phyloP scores from a whole-genome alignment of 2,797 vertebrate species.

The Arremon brunneinucha region DNA sequence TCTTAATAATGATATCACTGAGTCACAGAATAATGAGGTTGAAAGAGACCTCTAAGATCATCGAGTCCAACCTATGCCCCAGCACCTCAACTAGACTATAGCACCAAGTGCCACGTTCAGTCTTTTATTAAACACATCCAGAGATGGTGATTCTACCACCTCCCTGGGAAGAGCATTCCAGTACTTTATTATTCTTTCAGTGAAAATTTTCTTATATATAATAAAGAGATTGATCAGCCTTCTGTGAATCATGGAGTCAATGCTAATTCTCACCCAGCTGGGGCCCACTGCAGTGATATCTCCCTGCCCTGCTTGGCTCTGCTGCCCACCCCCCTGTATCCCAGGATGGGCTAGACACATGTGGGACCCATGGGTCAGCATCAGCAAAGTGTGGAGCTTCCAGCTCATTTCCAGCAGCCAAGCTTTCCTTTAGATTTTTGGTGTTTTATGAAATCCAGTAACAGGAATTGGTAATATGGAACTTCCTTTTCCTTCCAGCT shows the following conservation, averaged over 20 bases:
- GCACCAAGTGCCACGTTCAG: too few relatives aligned
- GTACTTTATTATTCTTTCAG: too few relatives aligned
- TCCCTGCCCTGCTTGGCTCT: too few relatives aligned
- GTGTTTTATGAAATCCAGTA: not conserved
- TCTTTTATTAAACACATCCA: too few relatives aligned
- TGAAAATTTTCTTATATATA: not conserved
- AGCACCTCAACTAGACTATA: too few relatives aligned
- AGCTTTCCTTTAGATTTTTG: not conserved
- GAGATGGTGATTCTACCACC: too few relatives aligned
- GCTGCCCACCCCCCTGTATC: not conserved
- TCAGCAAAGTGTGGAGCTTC: not conserved
- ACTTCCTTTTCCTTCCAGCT: not conserved
- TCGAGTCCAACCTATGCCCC: too few relatives aligned
- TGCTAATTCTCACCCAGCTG: not conserved
- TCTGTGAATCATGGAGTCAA: not conserved
- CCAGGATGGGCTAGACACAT: fast-evolving
- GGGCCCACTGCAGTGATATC: not conserved
- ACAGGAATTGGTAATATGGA: not conserved
- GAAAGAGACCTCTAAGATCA: too few relatives aligned
- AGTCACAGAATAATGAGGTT: too few relatives aligned
- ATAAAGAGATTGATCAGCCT: not conserved
- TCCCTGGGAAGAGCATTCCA: too few relatives aligned
- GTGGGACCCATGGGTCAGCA: not conserved
- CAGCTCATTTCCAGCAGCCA: not conserved
- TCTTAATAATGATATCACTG: not conserved